phyloP scores from a whole-genome alignment of 2,113 vertebrate species.

The Semicossyphus pulcher region DNA sequence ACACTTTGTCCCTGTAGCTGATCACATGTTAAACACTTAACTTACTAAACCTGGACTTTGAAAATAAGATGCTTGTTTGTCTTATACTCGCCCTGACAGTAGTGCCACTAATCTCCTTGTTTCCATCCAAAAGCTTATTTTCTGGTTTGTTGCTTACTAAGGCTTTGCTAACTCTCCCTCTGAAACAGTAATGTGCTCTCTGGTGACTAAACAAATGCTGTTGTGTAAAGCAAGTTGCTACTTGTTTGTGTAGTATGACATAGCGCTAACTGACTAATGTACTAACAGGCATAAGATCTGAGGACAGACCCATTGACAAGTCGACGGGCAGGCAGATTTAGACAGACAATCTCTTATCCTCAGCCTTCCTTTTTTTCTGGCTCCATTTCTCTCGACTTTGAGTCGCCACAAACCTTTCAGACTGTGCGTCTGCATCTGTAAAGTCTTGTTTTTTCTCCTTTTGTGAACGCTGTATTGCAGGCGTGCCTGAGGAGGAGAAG shows the following conservation, averaged over 20 bases:
- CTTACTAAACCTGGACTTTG: constrained; percentile 10
- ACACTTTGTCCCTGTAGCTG: constrained; percentile 37
- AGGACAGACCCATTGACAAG: constrained; percentile 72
- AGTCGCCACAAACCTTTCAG: background rate
- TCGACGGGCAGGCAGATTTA: constrained; percentile 69
- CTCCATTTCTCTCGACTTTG: constrained; percentile 8
- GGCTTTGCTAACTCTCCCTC: constrained; percentile 26
- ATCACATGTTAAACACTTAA: background rate
- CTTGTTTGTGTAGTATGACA: constrained; percentile 37
- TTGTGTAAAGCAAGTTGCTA: constrained; percentile 27
- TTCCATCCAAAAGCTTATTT: constrained; percentile 26
- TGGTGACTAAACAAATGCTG: constrained; percentile 27
- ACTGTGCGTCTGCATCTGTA: constrained; percentile 1
- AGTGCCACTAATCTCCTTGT: constrained; percentile 17
- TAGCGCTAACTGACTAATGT: constrained; percentile 28
- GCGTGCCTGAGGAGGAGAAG: constrained; percentile 89
- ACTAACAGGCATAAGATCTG: constrained; percentile 44
- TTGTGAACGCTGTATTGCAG: constrained; percentile 72
- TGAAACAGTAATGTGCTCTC: constrained; percentile 4
- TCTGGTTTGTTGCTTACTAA: constrained; percentile 24
- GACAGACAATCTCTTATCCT: constrained; percentile 63
- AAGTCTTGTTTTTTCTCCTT: constrained; percentile 1
- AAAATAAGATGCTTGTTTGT: constrained; percentile 24
- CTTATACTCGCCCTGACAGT: background rate
- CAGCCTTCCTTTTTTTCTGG: constrained; percentile 31